Conservation (phyloP, 2,113 vertebrate species). For the Otis tarda region DNA sequence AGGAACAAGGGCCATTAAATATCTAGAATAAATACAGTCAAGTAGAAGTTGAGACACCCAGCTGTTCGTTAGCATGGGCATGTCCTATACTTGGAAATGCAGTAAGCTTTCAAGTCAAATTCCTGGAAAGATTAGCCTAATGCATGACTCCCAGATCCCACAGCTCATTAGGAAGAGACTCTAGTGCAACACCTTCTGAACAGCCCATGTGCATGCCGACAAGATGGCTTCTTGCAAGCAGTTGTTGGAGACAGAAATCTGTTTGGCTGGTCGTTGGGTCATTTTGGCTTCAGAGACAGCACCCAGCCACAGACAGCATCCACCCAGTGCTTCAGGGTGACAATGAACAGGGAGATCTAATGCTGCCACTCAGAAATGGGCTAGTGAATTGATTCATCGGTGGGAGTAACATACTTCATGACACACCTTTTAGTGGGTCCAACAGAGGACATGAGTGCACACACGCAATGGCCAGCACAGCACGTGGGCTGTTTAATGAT, state of each 20-base stretch:
- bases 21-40: neutral
- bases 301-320: neutral
- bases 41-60: conserved; percentile 10
- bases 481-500: neutral
- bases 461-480: accelerated
- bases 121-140: conserved; percentile 43
- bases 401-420: neutral
- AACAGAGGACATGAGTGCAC: neutral
- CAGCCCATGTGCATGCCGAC: accelerated
- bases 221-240: neutral
- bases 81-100: neutral
- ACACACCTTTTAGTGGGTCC: neutral
- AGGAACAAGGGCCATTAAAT: neutral
- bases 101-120: conserved; percentile 20
- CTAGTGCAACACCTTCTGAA: neutral
- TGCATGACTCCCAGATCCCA: neutral
- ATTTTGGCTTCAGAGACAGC: neutral
- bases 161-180: neutral
- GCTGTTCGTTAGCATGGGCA: neutral
- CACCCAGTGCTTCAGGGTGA: neutral
- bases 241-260: neutral
- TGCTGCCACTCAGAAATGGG: neutral
- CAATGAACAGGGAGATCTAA: neutral
- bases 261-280: neutral
- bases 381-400: neutral